A percentile compares a stretch with the other conserved stretches of the same genome.
These are phyloP conservation scores for Pterostichus niger DNA, from an alignment of 2,888 invertebrate species.

Conservation along the genomic window DNA sequence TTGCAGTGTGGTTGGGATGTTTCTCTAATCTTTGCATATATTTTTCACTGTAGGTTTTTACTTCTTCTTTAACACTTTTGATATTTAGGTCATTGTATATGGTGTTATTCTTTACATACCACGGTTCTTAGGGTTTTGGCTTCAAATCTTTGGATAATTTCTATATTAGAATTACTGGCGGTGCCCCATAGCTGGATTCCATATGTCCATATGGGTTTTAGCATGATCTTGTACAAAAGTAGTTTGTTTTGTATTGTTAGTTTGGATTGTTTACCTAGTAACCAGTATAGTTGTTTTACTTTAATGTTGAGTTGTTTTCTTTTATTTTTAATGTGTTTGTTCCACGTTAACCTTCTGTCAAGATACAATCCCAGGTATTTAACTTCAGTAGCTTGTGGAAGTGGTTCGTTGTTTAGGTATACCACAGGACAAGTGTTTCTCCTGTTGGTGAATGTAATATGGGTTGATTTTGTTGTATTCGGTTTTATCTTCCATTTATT, in stretches of 20 bases:
- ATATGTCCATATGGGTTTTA: conserved; percentile 45
- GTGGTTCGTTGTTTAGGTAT: conserved; percentile 9
- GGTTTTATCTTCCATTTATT: conserved; percentile 69
- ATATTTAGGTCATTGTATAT: conserved; percentile 30
- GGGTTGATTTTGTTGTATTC: conserved; percentile 62
- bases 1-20: conserved; percentile 32
- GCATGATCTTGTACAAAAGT: conserved; percentile 10
- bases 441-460: conserved; percentile 29
- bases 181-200: conserved; percentile 35
- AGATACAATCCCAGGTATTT: conserved; percentile 20
- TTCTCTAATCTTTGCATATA: conserved; percentile 6
- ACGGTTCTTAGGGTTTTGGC: conserved; percentile 24
- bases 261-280: conserved; percentile 11
- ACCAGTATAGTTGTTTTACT: conserved; percentile 10
- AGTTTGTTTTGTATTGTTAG: conserved; percentile 24
- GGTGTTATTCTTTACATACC: conserved; percentile 12
- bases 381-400: conserved; percentile 43
- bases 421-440: conserved; percentile 18
- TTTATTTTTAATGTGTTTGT: conserved; percentile 6
- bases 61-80: conserved; percentile 29
- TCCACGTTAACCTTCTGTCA: conserved; percentile 22
- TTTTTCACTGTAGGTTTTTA: conserved; percentile 2
- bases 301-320: conserved; percentile 31
- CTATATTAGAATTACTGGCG: conserved; percentile 41
- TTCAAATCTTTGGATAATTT: conserved; percentile 43